Evolutionary conservation across 2,888 invertebrate genomes (phyloP).

Genomic region (Coleophora flavipennella): DNA sequence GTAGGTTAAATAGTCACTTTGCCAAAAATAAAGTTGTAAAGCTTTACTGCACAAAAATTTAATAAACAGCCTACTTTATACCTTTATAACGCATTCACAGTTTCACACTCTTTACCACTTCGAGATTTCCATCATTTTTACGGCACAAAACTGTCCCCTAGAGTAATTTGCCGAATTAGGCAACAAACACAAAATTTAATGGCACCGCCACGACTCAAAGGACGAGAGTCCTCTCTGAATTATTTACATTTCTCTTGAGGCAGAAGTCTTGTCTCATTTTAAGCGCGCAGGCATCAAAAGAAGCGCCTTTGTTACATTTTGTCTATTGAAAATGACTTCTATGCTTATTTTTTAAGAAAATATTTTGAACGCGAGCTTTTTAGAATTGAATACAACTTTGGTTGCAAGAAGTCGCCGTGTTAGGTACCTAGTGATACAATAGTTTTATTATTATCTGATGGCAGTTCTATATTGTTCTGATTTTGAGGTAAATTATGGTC

Average conservation of each 20-base stretch:
- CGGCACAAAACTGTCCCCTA: slow-evolving; percentile 21
- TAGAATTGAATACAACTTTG: slow-evolving; percentile 19
- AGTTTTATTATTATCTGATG: too few relatives aligned
- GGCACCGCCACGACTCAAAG: slow-evolving; percentile 41
- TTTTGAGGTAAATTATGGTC: too few relatives aligned
- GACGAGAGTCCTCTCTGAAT: slow-evolving; percentile 34
- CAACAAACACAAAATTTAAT: slow-evolving; percentile 54
- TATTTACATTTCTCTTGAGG: slow-evolving; percentile 50
- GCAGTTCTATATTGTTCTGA: too few relatives aligned
- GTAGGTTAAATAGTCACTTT: too few relatives aligned
- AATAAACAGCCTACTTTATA: not conserved
- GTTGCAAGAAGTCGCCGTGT: slow-evolving; percentile 35
- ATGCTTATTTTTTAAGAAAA: slow-evolving; percentile 12
- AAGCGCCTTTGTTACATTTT: slow-evolving; percentile 12
- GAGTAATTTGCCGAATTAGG: slow-evolving; percentile 53
- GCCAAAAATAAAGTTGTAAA: too few relatives aligned
- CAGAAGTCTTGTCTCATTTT: slow-evolving; percentile 32
- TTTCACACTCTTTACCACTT: not conserved
- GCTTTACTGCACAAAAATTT: too few relatives aligned
- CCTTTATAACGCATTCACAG: not conserved
- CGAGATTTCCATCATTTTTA: slow-evolving; percentile 9
- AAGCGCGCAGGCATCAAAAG: slow-evolving; percentile 26
- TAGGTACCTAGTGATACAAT: too few relatives aligned
- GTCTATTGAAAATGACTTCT: slow-evolving; percentile 4
- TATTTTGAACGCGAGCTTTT: slow-evolving; percentile 22